Evolutionary conservation across 2,888 invertebrate species (phyloP).

Genomic region (Callimorpha dominula): DNA sequence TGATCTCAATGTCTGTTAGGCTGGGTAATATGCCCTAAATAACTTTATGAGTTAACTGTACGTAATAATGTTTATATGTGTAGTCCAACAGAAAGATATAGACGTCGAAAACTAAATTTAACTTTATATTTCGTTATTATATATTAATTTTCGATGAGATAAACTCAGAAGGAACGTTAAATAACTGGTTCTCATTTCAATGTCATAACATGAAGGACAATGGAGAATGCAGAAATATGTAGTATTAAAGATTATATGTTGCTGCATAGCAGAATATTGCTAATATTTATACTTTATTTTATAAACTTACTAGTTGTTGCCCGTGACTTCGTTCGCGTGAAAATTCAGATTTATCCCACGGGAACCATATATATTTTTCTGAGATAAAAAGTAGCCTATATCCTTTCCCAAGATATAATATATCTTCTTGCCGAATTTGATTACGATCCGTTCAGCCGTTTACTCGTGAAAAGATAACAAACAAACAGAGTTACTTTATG

Average conservation of each 20-base stretch:
- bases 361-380: too few relatives aligned
- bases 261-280: neutral
- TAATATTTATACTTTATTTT: neutral
- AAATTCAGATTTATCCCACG: too few relatives aligned
- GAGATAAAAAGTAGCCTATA: too few relatives aligned
- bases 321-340: too few relatives aligned
- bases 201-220: slow-evolving; percentile 13
- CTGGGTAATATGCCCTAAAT: slow-evolving; percentile 30
- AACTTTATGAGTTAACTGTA: slow-evolving; percentile 6
- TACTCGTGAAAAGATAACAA: too few relatives aligned
- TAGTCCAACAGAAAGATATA: neutral
- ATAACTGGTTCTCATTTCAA: slow-evolving; percentile 14
- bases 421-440: too few relatives aligned
- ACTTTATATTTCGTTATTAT: too few relatives aligned
- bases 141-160: neutral
- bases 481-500: neutral
- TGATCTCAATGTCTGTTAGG: slow-evolving; percentile 32
- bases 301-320: too few relatives aligned
- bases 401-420: too few relatives aligned
- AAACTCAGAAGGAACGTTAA: slow-evolving; percentile 8
- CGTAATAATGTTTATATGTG: slow-evolving; percentile 2
- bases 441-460: too few relatives aligned
- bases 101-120: neutral
- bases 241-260: neutral
- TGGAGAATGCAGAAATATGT: slow-evolving; percentile 6